Base-by-base conservation (phyloP, 1,140 invertebrate genomes). In the Trichonephila inaurata region DNA sequence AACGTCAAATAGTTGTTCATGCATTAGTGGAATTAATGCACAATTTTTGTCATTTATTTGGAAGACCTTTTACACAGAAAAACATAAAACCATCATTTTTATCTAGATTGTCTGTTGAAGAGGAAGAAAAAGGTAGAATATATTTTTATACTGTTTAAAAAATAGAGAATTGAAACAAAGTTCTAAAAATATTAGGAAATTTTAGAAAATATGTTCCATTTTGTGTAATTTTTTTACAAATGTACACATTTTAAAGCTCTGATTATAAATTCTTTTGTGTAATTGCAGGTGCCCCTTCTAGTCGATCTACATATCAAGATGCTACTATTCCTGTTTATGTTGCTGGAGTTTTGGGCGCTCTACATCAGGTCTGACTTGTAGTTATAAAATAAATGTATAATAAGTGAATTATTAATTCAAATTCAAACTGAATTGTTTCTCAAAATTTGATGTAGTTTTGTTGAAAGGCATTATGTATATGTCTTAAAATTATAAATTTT, bases 271-370 rank as follows among this genome's bases (percentile, higher is more conserved):
- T 51, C 8, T 51, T 51, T 7, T 1, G 10, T 51, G 6, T 51
- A 51, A 19, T 10, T 83, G 28, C 90, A 96, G 62, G 96, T 96
- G 94, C 94, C 24, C 12, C 62, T 60, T 83, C 66, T 69, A 92
- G 95, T 94, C 18, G 94, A 66, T 58, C 95, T 95, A 91, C 96
- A 96, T 28, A 96, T 96, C 82, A 96, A 96, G 61, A 96, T 96
- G 94, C 95, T 97, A 81, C 94, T 40, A 96, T 97, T 64, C 96
- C 97, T 72, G 96, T 97, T 0, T 97, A 97, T 95, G 95, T 96
- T 8, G 95, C 96, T 60, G 96, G 96, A 14, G 95, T 97, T n/a
- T 95, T 96, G 14, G 95, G 95, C 91, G 95, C 95, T 62, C 95
- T 96, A 91, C 95, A 95, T 94, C 94, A 95, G 62, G 96, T 96